Evolutionary conservation across 2,113 vertebrate species (phyloP), one percentile per base, ranked within the genome.

Genomic region (Dendropsophus ebraccatus): DNA sequence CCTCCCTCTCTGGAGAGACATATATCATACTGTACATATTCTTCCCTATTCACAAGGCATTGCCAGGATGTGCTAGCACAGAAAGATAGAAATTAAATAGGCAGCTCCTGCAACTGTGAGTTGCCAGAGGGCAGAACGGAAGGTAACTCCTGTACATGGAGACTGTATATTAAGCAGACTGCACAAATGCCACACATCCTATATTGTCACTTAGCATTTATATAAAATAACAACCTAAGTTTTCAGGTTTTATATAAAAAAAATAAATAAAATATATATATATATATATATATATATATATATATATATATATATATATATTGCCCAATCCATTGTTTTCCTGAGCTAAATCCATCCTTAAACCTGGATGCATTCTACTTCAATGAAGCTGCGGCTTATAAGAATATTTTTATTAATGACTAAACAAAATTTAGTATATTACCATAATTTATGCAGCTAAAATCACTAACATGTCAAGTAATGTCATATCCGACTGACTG

Each of bases 151-250:
- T 58, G 54, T 77, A 14, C 56, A 50, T 60, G 37, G 54, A 65
- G 28, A 23, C 73, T 85, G 73, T 85, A 47, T 85, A 77, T 65
- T 77, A 77, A 32, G 37, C 58, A 32, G 83, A 78, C 58, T 77
- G 45, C 54, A 17, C 28, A 74, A 49, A 84, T 84, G 69, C 70
- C 82, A 84, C 58, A 75, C 41, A 75, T 60, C 73, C 73, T 49
- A 35, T 67, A 84, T 35, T 84, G 83, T 84, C 58, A 85, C 73
- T 67, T 77, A 77, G 21, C 58, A 85, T 85, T 62, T 62, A 25
- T 65, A 67, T 85, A 25, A 85, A 77, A 85, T 77, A 50, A 65
- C 58, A 78, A 77, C 56, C 73, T 75, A 35, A 2, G 25, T 30
- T 62, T 65, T 67, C 74, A 69, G 73, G 35, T 67, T 76, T 74